Conservation (phyloP, 2,113 vertebrate species). For the human region DNA sequence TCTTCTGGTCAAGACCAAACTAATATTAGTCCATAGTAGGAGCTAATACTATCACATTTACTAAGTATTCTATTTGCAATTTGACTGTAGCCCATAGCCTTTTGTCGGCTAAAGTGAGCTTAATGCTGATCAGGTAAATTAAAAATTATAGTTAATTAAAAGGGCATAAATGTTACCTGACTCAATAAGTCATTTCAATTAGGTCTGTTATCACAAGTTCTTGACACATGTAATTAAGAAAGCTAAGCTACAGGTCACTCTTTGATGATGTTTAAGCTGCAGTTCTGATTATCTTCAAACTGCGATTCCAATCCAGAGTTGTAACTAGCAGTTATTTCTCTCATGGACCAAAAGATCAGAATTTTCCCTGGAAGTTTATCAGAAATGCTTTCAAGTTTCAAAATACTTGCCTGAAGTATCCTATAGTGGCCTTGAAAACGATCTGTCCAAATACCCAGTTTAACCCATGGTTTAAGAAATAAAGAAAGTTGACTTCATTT, state of each 20-base stretch:
- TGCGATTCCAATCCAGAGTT: background rate
- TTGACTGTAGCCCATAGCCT: background rate
- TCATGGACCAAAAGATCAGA: background rate
- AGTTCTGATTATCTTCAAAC: conserved; percentile 21
- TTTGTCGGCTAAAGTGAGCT: background rate
- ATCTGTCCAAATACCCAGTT: background rate
- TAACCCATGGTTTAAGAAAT: background rate
- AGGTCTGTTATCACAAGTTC: background rate
- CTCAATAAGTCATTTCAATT: conserved; percentile 1
- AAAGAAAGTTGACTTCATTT: background rate
- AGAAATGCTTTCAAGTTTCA: conserved; percentile 6
- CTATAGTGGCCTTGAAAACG: background rate
- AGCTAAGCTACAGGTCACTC: background rate
- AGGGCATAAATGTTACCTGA: background rate
- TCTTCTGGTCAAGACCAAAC: background rate
- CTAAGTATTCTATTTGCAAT: background rate
- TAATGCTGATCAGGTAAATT: background rate
- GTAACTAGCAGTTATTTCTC: conserved; percentile 2
- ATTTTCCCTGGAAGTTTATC: background rate
- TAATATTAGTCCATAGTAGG: background rate
- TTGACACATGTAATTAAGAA: background rate
- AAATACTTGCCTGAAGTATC: background rate
- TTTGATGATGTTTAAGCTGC: background rate
- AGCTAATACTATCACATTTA: background rate
- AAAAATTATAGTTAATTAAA: conserved; percentile 7